phyloP scores from a whole-genome alignment of 2,888 invertebrate genomes.

The Brenthis daphne region DNA sequence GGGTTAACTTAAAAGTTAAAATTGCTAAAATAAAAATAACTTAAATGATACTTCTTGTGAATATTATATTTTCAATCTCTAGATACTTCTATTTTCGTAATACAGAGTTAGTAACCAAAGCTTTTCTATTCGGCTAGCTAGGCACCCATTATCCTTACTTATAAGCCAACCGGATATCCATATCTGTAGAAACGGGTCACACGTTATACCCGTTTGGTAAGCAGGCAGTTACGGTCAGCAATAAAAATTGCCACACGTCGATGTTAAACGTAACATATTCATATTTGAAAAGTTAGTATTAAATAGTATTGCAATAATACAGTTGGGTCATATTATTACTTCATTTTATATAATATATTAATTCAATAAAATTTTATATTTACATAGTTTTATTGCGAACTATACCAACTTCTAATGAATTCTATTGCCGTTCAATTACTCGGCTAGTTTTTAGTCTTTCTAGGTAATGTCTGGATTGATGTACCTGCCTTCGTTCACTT shows the following conservation, averaged over 20 bases:
- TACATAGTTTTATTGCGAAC: neutral
- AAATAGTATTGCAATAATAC: too few species aligned
- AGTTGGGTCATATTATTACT: neutral
- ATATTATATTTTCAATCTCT: neutral
- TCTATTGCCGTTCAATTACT: slow-evolving; percentile 51
- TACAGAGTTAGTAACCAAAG: slow-evolving; percentile 28
- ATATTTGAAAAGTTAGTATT: neutral
- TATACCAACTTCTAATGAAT: slow-evolving; percentile 50
- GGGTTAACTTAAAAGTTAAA: neutral
- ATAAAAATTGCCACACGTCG: slow-evolving; percentile 31
- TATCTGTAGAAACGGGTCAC: slow-evolving; percentile 71
- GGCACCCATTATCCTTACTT: slow-evolving; percentile 61
- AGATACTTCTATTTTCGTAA: slow-evolving; percentile 23
- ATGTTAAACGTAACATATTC: slow-evolving; percentile 2
- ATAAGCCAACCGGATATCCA: slow-evolving; percentile 71
- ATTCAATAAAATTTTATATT: neutral
- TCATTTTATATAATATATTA: neutral
- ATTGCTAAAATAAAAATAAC: neutral
- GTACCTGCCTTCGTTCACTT: neutral
- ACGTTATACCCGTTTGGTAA: slow-evolving; percentile 50
- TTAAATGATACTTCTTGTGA: neutral
- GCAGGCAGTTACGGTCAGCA: slow-evolving; percentile 40
- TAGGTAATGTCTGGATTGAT: slow-evolving; percentile 21
- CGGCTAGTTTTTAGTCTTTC: slow-evolving; percentile 49
- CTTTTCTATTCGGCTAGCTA: slow-evolving; percentile 50